Percentiles rank a stretch among this genome's conserved stretches.
These are phyloP conservation scores for Marasmarcha lunaedactyla DNA, from an alignment of 2,888 invertebrate genomes.

Conservation along the genomic window DNA sequence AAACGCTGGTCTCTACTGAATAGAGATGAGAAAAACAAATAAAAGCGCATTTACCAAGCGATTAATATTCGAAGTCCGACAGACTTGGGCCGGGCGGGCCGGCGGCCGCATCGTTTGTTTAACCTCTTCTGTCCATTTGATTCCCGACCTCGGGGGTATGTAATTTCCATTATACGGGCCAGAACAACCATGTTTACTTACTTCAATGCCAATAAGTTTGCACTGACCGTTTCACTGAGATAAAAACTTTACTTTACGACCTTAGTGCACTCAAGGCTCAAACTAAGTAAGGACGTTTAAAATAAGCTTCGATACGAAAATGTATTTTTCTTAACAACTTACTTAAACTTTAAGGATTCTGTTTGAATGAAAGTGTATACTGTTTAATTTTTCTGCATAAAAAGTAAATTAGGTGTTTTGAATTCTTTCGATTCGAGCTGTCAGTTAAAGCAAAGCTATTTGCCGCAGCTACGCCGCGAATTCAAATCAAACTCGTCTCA, in stretches of 20 bases:
- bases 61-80: slow-evolving; percentile 62
- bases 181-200: slow-evolving; percentile 43
- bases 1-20: too few species aligned
- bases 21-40: slow-evolving; percentile 47
- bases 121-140: slow-evolving; percentile 70
- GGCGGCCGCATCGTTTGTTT: slow-evolving; percentile 64
- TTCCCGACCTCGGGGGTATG: slow-evolving; percentile 64
- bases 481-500: slow-evolving; percentile 61
- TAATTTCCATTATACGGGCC: slow-evolving; percentile 63
- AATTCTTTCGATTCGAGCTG: background rate
- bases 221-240: background rate
- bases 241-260: background rate
- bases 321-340: too few species aligned
- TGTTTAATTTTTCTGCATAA: too few species aligned
- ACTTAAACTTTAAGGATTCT: too few species aligned
- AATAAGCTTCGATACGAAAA: too few species aligned
- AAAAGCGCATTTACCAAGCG: slow-evolving; percentile 62
- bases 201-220: slow-evolving; percentile 1
- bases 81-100: slow-evolving; percentile 41
- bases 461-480: too few species aligned
- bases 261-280: too few species aligned
- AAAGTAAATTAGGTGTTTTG: too few species aligned
- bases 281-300: too few species aligned
- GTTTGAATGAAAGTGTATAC: too few species aligned
- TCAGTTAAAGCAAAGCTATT: background rate